Evolutionary conservation across 1,140 invertebrate genomes (phyloP).

Genomic region (Elysia chlorotica): DNA sequence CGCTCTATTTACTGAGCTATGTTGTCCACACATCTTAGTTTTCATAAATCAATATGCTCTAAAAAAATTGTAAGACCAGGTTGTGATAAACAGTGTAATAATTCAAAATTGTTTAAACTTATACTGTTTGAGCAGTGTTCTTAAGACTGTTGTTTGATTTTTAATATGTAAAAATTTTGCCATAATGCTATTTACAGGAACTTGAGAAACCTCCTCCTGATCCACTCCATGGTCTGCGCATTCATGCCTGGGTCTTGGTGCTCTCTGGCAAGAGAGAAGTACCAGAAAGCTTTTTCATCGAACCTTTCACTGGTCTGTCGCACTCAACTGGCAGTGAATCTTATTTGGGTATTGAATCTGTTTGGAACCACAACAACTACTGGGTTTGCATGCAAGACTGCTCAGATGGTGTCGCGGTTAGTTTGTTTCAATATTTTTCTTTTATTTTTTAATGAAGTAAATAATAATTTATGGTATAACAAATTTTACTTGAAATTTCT

Average conservation of each 20-base stretch:
- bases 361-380: conserved; percentile 89
- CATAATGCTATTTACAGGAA: conserved; percentile 38
- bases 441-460: neutral
- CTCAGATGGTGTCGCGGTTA: conserved; percentile 59
- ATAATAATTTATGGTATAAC: no score
- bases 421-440: neutral
- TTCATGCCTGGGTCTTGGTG: conserved; percentile 84
- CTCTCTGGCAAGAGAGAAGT: conserved; percentile 69
- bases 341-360: conserved; percentile 79
- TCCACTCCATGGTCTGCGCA: conserved; percentile 73
- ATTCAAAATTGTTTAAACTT: no score
- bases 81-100: no score
- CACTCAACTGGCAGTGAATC: conserved; percentile 67
- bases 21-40: no score
- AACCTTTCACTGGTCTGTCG: conserved; percentile 75
- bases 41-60: no score
- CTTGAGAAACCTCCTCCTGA: conserved; percentile 75
- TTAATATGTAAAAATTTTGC: neutral
- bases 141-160: no score
- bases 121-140: no score
- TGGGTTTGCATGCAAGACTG: conserved; percentile 78
- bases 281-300: conserved; percentile 77
- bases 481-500: no score
- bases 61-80: no score
- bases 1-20: no score